Evolutionary conservation across 2,797 vertebrate species (phyloP).

Genomic region (Ptychobarbus kaznakovi): DNA sequence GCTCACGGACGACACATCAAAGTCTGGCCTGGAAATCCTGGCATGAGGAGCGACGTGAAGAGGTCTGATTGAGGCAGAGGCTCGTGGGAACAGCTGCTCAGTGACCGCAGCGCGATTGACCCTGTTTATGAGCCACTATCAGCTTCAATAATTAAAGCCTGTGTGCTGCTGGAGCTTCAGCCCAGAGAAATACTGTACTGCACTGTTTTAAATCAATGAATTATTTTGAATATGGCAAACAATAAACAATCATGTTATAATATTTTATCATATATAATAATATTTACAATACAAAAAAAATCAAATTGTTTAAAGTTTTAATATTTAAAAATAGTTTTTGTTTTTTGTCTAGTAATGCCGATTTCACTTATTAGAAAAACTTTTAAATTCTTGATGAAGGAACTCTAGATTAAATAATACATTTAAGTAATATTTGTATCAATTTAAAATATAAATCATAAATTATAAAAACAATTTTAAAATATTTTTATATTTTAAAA

Average conservation of each 20-base stretch:
- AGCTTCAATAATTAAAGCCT: conserved; percentile 59
- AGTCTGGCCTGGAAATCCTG: not conserved
- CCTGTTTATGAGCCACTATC: conserved; percentile 56
- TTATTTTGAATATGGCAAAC: not conserved
- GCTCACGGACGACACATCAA: not conserved
- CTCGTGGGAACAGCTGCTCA: not conserved
- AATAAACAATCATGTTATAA: not conserved
- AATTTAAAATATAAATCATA: not conserved
- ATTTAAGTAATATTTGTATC: not conserved
- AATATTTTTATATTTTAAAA: not conserved
- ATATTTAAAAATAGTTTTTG: not conserved
- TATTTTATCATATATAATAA: not conserved
- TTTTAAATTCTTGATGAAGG: too few species aligned
- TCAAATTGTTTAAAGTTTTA: too few species aligned
- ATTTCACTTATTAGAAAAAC: too few species aligned
- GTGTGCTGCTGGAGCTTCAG: conserved; percentile 10
- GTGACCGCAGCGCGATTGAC: conserved; percentile 49
- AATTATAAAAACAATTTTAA: too few species aligned
- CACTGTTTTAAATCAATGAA: not conserved
- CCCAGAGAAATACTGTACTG: not conserved
- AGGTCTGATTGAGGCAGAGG: not conserved
- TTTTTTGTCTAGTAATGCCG: not conserved
- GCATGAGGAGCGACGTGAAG: conserved; percentile 2
- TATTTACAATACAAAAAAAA: not conserved
- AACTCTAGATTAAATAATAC: not conserved